Evolutionary conservation across 2,888 invertebrate species (phyloP).

Genomic region (Tetragonula carbonaria): DNA sequence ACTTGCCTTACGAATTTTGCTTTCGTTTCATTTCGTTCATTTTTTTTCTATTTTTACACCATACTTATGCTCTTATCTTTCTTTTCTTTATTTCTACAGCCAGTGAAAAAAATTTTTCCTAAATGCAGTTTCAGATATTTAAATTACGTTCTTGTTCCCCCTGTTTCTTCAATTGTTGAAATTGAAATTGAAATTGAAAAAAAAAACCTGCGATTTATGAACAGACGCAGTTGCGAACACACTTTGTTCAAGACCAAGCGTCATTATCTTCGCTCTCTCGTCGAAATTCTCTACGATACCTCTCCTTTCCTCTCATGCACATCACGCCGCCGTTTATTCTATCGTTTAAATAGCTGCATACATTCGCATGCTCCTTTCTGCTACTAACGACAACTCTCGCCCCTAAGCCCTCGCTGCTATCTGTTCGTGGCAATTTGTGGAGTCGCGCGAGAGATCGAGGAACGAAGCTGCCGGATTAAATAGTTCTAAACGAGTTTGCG

Average conservation of each 20-base stretch:
- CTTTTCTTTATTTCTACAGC: no score
- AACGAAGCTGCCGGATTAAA: conserved; percentile 40
- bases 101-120: no score
- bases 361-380: not conserved
- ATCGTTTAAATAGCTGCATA: not conserved
- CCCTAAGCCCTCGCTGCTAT: not conserved
- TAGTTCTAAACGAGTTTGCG: conserved; percentile 42
- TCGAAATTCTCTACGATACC: not conserved
- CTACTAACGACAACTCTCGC: conserved; percentile 24
- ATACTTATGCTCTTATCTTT: no score
- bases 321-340: not conserved
- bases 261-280: not conserved
- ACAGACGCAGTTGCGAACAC: no score
- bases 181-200: no score
- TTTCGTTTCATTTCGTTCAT: no score
- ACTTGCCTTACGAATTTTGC: no score
- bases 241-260: not conserved
- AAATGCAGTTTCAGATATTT: no score
- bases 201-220: no score
- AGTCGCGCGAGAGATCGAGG: conserved; percentile 38
- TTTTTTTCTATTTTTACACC: no score
- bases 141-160: no score
- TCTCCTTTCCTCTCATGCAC: not conserved
- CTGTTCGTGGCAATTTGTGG: not conserved
- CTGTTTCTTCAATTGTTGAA: no score